Evolutionary conservation across 2,888 invertebrate genomes (phyloP).

Genomic region (Bombylius discolor): DNA sequence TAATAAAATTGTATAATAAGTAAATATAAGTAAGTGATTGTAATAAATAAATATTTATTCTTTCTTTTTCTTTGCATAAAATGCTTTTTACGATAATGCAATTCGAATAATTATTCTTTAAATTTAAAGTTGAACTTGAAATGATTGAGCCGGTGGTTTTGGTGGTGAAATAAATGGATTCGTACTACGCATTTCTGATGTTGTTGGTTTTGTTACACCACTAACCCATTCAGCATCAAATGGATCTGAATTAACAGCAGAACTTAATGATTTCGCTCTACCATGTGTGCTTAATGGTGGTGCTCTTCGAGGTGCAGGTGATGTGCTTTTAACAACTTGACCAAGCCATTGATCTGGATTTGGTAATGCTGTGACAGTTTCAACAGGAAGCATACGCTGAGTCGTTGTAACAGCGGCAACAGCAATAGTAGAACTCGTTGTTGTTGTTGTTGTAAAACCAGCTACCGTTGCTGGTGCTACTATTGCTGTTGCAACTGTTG

Average conservation of each 20-base stretch:
- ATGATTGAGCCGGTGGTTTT: conserved; percentile 35
- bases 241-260: conserved; percentile 48
- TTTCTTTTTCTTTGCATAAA: no score
- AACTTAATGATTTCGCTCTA: conserved; percentile 45
- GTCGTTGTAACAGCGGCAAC: not conserved
- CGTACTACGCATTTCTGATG: conserved; percentile 27
- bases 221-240: conserved; percentile 79
- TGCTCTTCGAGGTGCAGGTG: conserved; percentile 41
- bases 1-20: no score
- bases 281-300: conserved; percentile 44
- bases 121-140: conserved; percentile 36
- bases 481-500: conserved; percentile 32
- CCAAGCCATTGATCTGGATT: conserved; percentile 77
- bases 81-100: no score
- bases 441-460: conserved; percentile 21
- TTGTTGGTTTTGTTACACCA: conserved; percentile 39
- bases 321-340: conserved; percentile 50
- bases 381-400: conserved; percentile 24
- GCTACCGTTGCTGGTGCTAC: conserved; percentile 20
- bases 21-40: no score
- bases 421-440: conserved; percentile 9
- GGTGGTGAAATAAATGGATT: conserved; percentile 38
- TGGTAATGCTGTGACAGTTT: conserved; percentile 44
- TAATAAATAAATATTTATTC: no score
- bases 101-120: no score